These are phyloP conservation scores for Anthopleura xanthogrammica DNA, from an alignment of 92 coral and sea anemone species.

Conservation along the genomic window DNA sequence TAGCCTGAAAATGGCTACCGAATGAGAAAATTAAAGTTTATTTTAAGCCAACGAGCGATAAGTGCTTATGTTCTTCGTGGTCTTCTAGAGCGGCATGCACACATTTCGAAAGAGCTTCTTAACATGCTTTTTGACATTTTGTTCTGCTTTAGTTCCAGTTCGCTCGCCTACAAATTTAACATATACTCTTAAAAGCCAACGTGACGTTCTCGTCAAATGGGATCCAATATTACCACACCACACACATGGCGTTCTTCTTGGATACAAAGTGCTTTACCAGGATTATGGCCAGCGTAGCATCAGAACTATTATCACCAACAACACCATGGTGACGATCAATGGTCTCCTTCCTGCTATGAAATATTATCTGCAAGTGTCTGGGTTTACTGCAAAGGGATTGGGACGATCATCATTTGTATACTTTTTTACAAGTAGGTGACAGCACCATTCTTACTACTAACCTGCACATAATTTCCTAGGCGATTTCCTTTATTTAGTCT, in stretches of 20 bases:
- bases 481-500: too few species aligned
- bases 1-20: too few species aligned
- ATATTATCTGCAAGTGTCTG: neutral
- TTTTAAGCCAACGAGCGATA: too few species aligned
- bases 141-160: neutral
- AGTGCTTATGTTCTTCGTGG: too few species aligned
- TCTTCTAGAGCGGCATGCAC: too few species aligned
- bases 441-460: neutral
- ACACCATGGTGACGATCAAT: neutral
- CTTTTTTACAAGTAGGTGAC: neutral
- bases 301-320: neutral
- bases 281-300: neutral
- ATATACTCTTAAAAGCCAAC: neutral
- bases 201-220: neutral
- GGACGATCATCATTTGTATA: neutral
- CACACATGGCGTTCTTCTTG: neutral
- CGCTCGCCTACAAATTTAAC: neutral
- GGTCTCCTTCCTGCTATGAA: neutral
- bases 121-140: neutral
- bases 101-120: too few species aligned
- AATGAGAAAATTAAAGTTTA: too few species aligned
- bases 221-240: neutral
- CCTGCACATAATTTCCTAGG: too few species aligned
- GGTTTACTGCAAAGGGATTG: neutral
- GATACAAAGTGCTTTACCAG: slow-evolving; percentile 6